Percentiles rank a stretch among this genome's conserved stretches.
These are phyloP conservation scores for Rutpela maculata DNA, from an alignment of 2,888 invertebrate species.

Conservation along the genomic window DNA sequence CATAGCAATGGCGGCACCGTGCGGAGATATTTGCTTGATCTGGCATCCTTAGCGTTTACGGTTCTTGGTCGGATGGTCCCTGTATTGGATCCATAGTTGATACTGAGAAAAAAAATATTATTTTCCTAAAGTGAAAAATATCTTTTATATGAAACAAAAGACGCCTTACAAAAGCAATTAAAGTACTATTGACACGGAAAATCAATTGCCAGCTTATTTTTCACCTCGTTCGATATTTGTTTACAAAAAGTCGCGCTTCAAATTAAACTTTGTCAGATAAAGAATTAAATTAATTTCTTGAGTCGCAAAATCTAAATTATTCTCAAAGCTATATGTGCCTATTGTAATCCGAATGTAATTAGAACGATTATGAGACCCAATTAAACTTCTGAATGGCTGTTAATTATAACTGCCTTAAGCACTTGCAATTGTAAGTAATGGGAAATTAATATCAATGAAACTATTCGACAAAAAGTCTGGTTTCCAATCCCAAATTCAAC, in stretches of 20 bases:
- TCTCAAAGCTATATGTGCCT: background rate
- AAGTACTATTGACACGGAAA: background rate
- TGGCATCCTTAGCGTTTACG: too few species aligned
- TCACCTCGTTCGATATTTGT: background rate
- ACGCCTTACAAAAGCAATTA: too few species aligned
- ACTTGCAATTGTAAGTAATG: constrained; percentile 12
- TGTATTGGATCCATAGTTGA: too few species aligned
- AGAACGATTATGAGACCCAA: background rate
- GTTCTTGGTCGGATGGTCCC: too few species aligned
- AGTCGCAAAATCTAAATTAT: constrained; percentile 1
- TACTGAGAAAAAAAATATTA: too few species aligned
- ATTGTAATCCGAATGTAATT: constrained; percentile 4
- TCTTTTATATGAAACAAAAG: too few species aligned
- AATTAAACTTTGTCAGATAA: background rate
- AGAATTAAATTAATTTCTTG: background rate
- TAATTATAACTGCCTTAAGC: background rate
- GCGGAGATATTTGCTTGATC: too few species aligned
- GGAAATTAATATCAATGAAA: constrained; percentile 20
- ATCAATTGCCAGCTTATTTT: background rate
- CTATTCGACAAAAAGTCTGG: constrained; percentile 10
- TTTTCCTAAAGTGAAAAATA: too few species aligned
- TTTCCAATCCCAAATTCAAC: background rate
- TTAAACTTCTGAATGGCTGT: background rate
- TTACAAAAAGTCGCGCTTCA: background rate
- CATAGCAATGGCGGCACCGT: too few species aligned